A percentile compares a stretch with the other conserved stretches of the same genome.
phyloP scores from a whole-genome alignment of 2,113 vertebrate genomes.

The Lophochroa leadbeateri region DNA sequence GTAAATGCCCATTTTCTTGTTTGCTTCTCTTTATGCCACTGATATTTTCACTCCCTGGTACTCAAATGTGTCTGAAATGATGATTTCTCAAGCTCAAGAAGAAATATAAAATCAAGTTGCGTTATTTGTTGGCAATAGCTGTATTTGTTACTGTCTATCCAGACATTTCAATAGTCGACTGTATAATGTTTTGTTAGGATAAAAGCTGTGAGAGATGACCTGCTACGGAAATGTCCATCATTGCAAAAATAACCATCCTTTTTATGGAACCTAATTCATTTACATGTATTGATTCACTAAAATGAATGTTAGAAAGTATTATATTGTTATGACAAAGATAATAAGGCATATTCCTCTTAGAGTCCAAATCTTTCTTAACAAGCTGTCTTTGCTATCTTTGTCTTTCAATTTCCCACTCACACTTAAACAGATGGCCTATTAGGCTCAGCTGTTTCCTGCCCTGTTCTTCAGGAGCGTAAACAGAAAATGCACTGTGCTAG shows the following conservation, averaged over 20 bases:
- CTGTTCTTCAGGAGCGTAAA: neutral
- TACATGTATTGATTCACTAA: neutral
- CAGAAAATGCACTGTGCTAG: neutral
- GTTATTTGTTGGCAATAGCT: neutral
- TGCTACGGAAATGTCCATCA: neutral
- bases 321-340: neutral
- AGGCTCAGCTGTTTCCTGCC: neutral
- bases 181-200: neutral
- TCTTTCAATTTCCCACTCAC: neutral
- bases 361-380: neutral
- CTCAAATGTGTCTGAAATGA: neutral
- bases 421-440: constrained; percentile 1
- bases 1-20: neutral
- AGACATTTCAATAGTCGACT: neutral
- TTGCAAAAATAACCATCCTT: neutral
- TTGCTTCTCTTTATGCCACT: constrained; percentile 3
- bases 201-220: neutral
- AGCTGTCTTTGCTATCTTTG: neutral
- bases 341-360: neutral
- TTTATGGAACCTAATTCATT: neutral
- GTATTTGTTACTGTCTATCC: neutral
- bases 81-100: neutral
- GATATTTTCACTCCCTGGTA: neutral
- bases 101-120: neutral
- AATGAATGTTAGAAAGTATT: neutral